These are phyloP conservation scores for Brachionus paranguensis DNA, from an alignment of 1,140 invertebrate species.

Conservation along the genomic window DNA sequence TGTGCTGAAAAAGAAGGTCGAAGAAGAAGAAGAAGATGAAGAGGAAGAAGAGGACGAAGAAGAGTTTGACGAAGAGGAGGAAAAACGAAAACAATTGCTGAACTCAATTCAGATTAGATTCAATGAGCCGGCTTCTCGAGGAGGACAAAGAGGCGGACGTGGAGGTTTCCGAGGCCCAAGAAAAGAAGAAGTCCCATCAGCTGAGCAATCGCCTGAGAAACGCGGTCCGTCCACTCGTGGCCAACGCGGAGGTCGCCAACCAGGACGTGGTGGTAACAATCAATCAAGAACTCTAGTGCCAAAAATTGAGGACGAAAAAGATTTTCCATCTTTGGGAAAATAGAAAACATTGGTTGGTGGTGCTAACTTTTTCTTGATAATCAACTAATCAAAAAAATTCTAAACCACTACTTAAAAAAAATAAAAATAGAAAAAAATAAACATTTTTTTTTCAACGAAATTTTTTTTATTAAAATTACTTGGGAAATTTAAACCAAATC, in stretches of 20 bases:
- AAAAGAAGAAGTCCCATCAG: neutral
- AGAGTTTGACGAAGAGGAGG: slow-evolving; percentile 18
- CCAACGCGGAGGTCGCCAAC: neutral
- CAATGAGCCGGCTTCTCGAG: slow-evolving; percentile 6
- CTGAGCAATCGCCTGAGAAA: slow-evolving; percentile 23
- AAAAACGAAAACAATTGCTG: neutral
- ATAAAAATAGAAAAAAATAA: slow-evolving; percentile 19
- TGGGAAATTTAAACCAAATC: neutral
- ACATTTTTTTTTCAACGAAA: neutral
- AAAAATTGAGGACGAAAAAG: slow-evolving; percentile 37
- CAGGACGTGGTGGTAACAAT: neutral
- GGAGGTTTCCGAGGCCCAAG: neutral
- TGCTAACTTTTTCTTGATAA: slow-evolving; percentile 17
- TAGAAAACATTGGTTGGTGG: neutral
- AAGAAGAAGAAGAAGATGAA: slow-evolving; percentile 20
- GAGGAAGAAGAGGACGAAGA: slow-evolving; percentile 34
- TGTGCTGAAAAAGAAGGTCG: slow-evolving; percentile 15
- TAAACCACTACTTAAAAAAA: slow-evolving; percentile 25
- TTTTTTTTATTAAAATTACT: neutral
- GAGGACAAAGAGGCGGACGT: neutral
- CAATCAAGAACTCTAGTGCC: slow-evolving; percentile 9
- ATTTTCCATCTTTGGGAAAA: slow-evolving; percentile 39
- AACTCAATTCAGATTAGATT: slow-evolving; percentile 33
- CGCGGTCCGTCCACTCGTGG: neutral
- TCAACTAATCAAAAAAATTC: neutral